Evolutionary conservation across 2,113 vertebrate genomes (phyloP), one percentile per base, ranked within the genome.

Genomic region (Spheniscus mendiculus): DNA sequence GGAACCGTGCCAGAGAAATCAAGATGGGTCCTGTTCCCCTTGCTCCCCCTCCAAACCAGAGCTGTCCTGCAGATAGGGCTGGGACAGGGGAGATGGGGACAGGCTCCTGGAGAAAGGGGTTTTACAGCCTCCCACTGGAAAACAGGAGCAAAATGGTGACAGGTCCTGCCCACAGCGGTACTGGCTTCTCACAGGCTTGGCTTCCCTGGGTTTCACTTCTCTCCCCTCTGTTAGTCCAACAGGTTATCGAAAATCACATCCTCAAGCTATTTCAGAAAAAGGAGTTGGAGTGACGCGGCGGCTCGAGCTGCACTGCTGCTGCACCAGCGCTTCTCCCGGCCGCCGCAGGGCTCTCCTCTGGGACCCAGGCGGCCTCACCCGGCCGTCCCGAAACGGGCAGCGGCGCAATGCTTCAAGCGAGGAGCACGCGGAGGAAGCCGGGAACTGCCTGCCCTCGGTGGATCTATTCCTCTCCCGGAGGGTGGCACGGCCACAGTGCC

Each of bases 221-320:
- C 29, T 84, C 40, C 42, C 49, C 65, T 86, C 73, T 63, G 27
- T 36, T 58, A 99, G 99, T 99, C 90, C 99, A 99, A 90, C 99
- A 99, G 98, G 98, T 98, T 5, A 98, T 99, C 5, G 99, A 99
- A 96, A 98, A 97, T 66, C 99, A 99, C 89, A 99, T 99, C 97
- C 93, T 99, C 87, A 98, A 97, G 95, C 97, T 99, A 26, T 98
- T 98, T 80, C 96, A 96, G 93, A 97, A 53, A 29, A 97, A 97
- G 73, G 59, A 10, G 40, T 72, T 15, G 78, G 73, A 89, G 20
- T 96, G 95, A 96, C 2, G 2, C 1, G 0, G 29, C 4, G 1
- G 36, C 34, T 86, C 21, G 3, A 1, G 2, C 42, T 32, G 66
- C 59, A 8, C 42, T 2, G 42, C 87, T 17, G 58, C 11, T 4